Conservation (phyloP, 2,888 invertebrate genomes). For the Netelia melanura region DNA sequence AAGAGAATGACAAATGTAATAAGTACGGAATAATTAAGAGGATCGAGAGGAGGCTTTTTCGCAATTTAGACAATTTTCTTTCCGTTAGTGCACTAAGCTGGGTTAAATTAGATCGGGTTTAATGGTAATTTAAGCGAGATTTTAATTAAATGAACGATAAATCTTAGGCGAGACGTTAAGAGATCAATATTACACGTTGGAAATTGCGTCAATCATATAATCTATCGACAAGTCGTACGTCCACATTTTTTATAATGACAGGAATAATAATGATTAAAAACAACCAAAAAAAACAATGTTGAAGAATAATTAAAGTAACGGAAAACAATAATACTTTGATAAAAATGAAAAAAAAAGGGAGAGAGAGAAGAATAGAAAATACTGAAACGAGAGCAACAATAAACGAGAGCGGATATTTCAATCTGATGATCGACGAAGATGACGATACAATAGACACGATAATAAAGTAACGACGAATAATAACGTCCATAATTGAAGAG, state of each 20-base stretch:
- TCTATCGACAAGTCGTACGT: slow-evolving; percentile 75
- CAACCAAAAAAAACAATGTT: neutral
- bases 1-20: neutral
- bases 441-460: slow-evolving; percentile 49
- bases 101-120: slow-evolving; percentile 16
- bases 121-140: slow-evolving; percentile 14
- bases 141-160: slow-evolving; percentile 36
- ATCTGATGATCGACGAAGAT: slow-evolving; percentile 29
- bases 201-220: slow-evolving; percentile 73
- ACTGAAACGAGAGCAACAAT: slow-evolving; percentile 39
- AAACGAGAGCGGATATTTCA: slow-evolving; percentile 41
- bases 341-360: neutral
- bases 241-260: slow-evolving; percentile 76
- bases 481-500: slow-evolving; percentile 50
- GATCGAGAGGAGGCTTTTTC: neutral
- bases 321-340: slow-evolving; percentile 43
- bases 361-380: slow-evolving; percentile 3
- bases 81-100: neutral
- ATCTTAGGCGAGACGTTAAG: slow-evolving; percentile 32
- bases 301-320: slow-evolving; percentile 45
- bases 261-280: slow-evolving; percentile 31
- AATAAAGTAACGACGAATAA: slow-evolving; percentile 46
- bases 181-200: slow-evolving; percentile 71
- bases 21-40: neutral
- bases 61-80: neutral